These are phyloP conservation scores for Helicoverpa zea DNA, from an alignment of 1,140 invertebrate species.

Conservation along the genomic window DNA sequence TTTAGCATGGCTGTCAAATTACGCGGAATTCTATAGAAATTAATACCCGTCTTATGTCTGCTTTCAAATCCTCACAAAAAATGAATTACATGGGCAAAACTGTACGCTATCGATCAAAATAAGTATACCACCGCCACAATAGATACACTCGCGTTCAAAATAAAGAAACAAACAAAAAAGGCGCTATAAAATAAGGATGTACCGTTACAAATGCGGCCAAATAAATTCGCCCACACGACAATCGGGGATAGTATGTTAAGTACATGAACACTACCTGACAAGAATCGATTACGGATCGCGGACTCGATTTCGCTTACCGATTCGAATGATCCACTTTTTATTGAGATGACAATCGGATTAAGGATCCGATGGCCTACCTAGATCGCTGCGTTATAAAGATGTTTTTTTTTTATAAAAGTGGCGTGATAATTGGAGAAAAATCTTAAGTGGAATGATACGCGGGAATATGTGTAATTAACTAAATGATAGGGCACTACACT, in stretches of 20 bases:
- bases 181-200: constrained; percentile 51
- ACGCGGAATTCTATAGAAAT: too few species aligned
- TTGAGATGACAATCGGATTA: constrained; percentile 21
- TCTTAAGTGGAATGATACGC: neutral
- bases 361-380: neutral
- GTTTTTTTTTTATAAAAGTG: neutral
- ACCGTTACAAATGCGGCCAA: constrained; percentile 61
- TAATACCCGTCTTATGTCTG: too few species aligned
- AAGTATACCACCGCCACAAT: constrained; percentile 16
- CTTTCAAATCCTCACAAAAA: too few species aligned
- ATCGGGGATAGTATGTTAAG: constrained; percentile 73
- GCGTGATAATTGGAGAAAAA: neutral
- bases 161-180: constrained; percentile 7
- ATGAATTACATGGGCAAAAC: neutral
- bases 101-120: constrained; percentile 1
- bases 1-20: too few species aligned
- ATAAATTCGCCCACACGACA: constrained; percentile 53
- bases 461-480: neutral
- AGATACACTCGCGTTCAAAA: neutral
- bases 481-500: constrained; percentile 5
- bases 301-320: constrained; percentile 59
- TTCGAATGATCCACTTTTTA: constrained; percentile 52
- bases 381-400: neutral
- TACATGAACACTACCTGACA: constrained; percentile 61
- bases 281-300: constrained; percentile 61